Evolutionary conservation across 2,888 invertebrate genomes (phyloP), one percentile per base, ranked within the genome.

Genomic region (Shargacucullia verbasci): DNA sequence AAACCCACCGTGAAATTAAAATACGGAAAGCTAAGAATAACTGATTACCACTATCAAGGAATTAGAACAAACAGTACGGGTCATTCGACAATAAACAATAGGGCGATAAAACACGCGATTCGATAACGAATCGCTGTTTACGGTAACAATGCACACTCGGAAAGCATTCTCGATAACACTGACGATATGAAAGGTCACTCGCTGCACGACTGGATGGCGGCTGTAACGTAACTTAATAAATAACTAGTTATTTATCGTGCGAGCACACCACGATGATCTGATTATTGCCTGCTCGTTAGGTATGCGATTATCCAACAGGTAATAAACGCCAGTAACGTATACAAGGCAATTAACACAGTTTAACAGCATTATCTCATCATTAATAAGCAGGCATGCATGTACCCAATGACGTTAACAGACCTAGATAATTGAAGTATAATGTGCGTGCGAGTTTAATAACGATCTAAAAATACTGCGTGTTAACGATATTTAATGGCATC

Each of bases 1-100:
- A 68, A 65, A 56, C 48, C 6, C 37, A 46, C 46, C 57, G 48
- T 55, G 41, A 46, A 68, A 53, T 52, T 49, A 13, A 52, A 66
- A 62, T 57, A 43, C 49, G 59, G 59, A 70, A 62, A 41, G 44
- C 38, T 35, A 27, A 40, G 20, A 73, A 78, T 66, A 66, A 77
- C 77, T 70, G 74, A 72, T 76, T 74, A 79, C 59, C 48, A 57
- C 46, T 71, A 74, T 73, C 69, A 65, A 66, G 59, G 57, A 80
- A 80, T 73, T 77, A 67, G 75, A 79, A 78, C 70, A 72, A 73
- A 76, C 67, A 70, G 54, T 71, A 76, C 73, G 73, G 82, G 78
- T 82, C 78, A 80, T 61, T 76, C 61, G 65, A 76, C 80, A 85
- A 84, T 84, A 82, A 86, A 86, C 84, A 85, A 85, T 81, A 59